Evolutionary conservation across 2,797 vertebrate genomes (phyloP), one percentile per base, ranked within the genome.

Genomic region (Sebastiscus albofasciatus): DNA sequence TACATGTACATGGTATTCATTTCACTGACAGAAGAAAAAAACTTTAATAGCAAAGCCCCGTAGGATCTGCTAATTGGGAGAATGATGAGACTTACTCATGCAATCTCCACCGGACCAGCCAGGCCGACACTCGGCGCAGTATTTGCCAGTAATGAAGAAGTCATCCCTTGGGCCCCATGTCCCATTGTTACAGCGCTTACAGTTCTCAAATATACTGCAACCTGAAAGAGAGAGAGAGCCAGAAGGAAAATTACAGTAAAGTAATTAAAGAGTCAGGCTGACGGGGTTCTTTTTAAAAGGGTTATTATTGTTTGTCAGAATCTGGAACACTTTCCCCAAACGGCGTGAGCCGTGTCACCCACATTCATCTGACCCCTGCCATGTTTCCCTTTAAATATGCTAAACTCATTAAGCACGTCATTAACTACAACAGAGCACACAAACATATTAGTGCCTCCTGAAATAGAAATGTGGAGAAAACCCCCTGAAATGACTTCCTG

Each of bases 51-150:
- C 20, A 36, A 78, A 78, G 42, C 22, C 9, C 42, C 69, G 49
- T 52, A 72, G 31, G 66, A 59, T 58, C 9, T 2, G 8, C 49
- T 81, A 66, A 66, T 54, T 39, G 59, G 49, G 13, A 36, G 31
- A 67, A 67, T 61, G 22, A 80, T 67, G 59, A 72, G 13, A 96
- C 98, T 96, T 94, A 99, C 98, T 96, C 97, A 98, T 96, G 93
- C 98, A 99, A 82, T 99, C 97, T 68, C 98, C 98, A 71, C 98
- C 98, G 0, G 98, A 97, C 98, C 98, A 99, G 91, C 98, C 98
- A 0, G 97, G 96, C 58, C 97, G 97, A 93, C 98, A 99, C 81
- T 98, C 97, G 0, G 97, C 92, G 4, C 98, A 99, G 94, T 97
- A 99, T 87, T 96, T 90, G 3, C 98, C 98, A 62, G 90, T 97